A percentile compares a stretch with the other conserved stretches of the same genome.
Conservation (phyloP, 2,797 vertebrate genomes). For the Aldrovandia affinis region DNA sequence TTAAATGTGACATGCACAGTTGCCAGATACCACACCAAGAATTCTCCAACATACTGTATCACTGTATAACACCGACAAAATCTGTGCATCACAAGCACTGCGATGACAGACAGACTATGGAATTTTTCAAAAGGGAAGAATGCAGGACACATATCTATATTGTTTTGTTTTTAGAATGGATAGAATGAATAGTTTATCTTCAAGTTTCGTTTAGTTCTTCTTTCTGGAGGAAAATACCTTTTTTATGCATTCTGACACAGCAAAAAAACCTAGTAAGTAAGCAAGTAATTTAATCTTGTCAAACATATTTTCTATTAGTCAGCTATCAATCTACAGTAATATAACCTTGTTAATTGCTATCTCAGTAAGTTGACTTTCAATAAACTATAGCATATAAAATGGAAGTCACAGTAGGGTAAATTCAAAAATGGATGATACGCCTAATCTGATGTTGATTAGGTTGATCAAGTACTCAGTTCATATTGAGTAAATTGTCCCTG, state of each 20-base stretch:
- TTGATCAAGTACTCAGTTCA: neutral
- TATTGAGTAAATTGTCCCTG: neutral
- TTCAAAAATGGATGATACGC: neutral
- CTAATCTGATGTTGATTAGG: neutral
- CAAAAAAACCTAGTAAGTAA: no score
- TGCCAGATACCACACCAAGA: neutral
- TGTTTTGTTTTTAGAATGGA: neutral
- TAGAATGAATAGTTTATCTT: neutral
- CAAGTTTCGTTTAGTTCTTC: no score
- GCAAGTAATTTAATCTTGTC: no score
- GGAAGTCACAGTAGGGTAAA: neutral
- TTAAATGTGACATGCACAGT: neutral
- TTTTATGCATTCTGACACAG: no score
- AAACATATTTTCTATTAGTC: neutral
- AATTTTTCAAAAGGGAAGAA: neutral
- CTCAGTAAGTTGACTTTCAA: neutral
- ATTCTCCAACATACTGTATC: neutral
- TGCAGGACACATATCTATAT: no score
- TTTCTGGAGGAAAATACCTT: no score
- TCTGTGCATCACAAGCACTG: neutral
- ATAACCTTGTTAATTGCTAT: neutral
- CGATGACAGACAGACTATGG: neutral
- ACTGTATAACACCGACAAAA: neutral
- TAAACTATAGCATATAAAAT: neutral
- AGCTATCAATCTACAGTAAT: neutral